These are phyloP conservation scores for Morpho achilles DNA, from an alignment of 2,888 invertebrate genomes.

Conservation along the genomic window DNA sequence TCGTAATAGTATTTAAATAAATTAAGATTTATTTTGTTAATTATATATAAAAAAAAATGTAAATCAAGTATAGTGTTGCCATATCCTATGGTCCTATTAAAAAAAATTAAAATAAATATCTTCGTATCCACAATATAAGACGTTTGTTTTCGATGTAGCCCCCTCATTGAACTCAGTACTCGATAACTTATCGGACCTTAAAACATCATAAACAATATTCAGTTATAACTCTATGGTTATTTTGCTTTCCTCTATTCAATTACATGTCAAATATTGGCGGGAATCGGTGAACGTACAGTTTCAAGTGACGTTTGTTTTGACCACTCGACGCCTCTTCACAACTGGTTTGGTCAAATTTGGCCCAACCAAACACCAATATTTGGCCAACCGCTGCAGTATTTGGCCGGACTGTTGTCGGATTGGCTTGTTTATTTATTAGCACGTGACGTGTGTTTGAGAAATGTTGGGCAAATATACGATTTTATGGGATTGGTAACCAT, in stretches of 20 bases:
- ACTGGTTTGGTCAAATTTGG: conserved; percentile 24
- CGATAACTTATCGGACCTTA: conserved; percentile 3
- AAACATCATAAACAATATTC: conserved; percentile 10
- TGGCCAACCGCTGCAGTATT: conserved; percentile 17
- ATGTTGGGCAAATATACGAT: conserved; percentile 11
- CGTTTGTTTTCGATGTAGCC: not conserved
- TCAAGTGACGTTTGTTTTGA: conserved; percentile 13
- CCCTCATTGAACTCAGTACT: conserved; percentile 1
- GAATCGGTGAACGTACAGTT: conserved; percentile 19
- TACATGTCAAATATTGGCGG: conserved; percentile 29
- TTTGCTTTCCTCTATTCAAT: conserved; percentile 19
- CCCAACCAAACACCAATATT: conserved; percentile 13
- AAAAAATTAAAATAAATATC: too few species aligned
- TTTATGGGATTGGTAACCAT: conserved; percentile 4
- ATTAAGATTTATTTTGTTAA: too few species aligned
- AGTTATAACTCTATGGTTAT: not conserved
- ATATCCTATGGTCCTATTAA: too few species aligned
- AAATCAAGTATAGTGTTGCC: too few species aligned
- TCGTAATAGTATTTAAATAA: too few species aligned
- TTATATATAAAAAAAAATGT: too few species aligned
- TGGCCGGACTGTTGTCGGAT: conserved; percentile 10
- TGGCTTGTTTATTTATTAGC: conserved; percentile 23
- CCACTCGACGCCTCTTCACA: conserved; percentile 20
- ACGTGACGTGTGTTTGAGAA: conserved; percentile 19
- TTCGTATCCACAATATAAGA: too few species aligned